Conservation (phyloP, 2,888 invertebrate species). For the Lycophotia porphyrea region DNA sequence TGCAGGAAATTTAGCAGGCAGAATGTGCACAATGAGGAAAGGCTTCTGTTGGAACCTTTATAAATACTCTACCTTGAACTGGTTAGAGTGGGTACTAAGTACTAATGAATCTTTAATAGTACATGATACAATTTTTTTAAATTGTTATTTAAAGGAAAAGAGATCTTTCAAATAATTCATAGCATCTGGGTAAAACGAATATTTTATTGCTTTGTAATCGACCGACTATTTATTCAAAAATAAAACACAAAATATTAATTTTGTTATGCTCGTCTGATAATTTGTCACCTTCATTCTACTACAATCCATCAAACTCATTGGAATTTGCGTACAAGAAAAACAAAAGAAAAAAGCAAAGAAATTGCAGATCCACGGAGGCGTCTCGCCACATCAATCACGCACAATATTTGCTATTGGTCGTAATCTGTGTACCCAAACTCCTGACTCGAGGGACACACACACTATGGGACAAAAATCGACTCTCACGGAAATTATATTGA, state of each 20-base stretch:
- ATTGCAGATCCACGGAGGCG: slow-evolving; percentile 76
- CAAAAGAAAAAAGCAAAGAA: slow-evolving; percentile 77
- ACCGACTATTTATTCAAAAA: slow-evolving; percentile 39
- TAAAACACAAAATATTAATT: slow-evolving; percentile 52
- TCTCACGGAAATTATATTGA: slow-evolving; percentile 90
- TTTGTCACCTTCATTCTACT: slow-evolving; percentile 61
- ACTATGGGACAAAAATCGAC: slow-evolving; percentile 89
- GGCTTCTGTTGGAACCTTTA: not conserved
- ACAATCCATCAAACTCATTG: slow-evolving; percentile 62
- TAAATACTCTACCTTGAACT: not conserved
- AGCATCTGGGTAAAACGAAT: not conserved
- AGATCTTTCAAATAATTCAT: not conserved
- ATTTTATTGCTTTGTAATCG: not conserved
- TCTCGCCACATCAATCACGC: slow-evolving; percentile 84
- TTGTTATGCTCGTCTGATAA: slow-evolving; percentile 47
- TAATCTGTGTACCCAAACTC: slow-evolving; percentile 89
- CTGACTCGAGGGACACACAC: slow-evolving; percentile 82
- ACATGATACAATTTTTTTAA: not conserved
- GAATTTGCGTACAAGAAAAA: slow-evolving; percentile 72
- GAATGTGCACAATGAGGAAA: not conserved
- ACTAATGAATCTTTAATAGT: not conserved
- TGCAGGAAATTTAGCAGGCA: not conserved
- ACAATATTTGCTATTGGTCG: slow-evolving; percentile 88
- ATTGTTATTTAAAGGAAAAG: too few species aligned
- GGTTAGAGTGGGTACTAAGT: not conserved